phyloP scores from a whole-genome alignment of 2,888 invertebrate genomes.

The Caenorhabditis wallacei region DNA sequence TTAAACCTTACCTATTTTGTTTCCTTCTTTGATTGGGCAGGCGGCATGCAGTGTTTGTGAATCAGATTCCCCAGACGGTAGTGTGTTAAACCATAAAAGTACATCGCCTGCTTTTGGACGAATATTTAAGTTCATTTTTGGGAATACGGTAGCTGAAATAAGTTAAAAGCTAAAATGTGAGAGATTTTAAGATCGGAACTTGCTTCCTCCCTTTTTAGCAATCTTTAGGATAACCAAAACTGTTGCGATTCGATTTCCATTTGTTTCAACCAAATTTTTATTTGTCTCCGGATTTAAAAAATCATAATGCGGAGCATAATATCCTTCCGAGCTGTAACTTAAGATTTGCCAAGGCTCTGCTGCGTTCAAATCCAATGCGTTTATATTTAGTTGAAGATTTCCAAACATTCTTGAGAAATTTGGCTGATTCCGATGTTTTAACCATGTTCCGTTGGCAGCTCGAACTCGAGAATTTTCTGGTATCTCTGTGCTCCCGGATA shows the following conservation, averaged over 20 bases:
- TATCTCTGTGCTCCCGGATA: slow-evolving; percentile 22
- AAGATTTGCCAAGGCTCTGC: slow-evolving; percentile 66
- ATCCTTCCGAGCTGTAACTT: slow-evolving; percentile 71
- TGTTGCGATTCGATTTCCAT: slow-evolving; percentile 78
- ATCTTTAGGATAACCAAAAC: slow-evolving; percentile 73
- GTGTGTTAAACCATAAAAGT: slow-evolving; percentile 76
- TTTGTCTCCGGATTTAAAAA: slow-evolving; percentile 73
- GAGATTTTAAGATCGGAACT: background rate
- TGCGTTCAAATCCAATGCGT: slow-evolving; percentile 39
- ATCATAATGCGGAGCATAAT: slow-evolving; percentile 79
- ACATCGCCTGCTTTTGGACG: slow-evolving; percentile 76
- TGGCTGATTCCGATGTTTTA: slow-evolving; percentile 16
- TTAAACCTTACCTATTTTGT: slow-evolving; percentile 70
- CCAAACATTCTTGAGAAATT: slow-evolving; percentile 31
- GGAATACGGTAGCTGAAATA: slow-evolving; percentile 74
- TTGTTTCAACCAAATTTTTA: slow-evolving; percentile 52
- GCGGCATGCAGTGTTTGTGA: slow-evolving; percentile 68
- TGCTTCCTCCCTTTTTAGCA: slow-evolving; percentile 75
- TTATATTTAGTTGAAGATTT: slow-evolving; percentile 31
- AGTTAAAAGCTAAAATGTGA: background rate
- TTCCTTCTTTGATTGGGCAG: slow-evolving; percentile 72
- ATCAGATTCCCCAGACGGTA: slow-evolving; percentile 65
- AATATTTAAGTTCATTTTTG: slow-evolving; percentile 69
- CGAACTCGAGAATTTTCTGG: slow-evolving; percentile 38
- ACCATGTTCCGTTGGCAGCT: slow-evolving; percentile 64